Percentiles rank a stretch among this genome's conserved stretches.
Conservation (phyloP, 2,888 invertebrate species). For the Acanthosepion esculentum region DNA sequence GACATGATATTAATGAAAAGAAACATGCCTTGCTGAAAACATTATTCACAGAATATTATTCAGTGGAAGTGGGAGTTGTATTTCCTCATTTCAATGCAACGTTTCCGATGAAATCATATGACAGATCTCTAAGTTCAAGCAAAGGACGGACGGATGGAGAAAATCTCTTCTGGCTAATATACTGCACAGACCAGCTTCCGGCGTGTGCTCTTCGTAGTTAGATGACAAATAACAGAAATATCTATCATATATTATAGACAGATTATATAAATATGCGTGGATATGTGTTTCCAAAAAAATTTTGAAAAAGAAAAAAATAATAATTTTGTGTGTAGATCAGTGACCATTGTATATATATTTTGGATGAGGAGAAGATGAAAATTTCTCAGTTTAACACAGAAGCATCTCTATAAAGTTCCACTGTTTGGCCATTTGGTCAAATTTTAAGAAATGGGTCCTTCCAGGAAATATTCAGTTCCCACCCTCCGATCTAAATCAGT, state of each 20-base stretch:
- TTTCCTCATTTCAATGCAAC: background rate
- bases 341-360: too few species aligned
- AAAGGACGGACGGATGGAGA: background rate
- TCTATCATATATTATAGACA: background rate
- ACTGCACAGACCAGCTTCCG: background rate
- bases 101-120: background rate
- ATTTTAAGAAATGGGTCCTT: too few species aligned
- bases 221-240: background rate
- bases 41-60: background rate
- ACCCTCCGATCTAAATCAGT: too few species aligned
- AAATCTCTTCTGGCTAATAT: background rate
- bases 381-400: too few species aligned
- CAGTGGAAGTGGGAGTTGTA: background rate
- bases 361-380: too few species aligned
- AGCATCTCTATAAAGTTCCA: too few species aligned
- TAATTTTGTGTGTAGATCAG: too few species aligned
- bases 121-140: background rate
- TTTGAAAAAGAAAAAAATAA: too few species aligned
- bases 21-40: background rate
- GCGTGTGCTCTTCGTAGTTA: background rate
- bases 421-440: too few species aligned
- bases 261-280: background rate
- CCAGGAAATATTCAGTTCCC: too few species aligned
- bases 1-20: background rate
- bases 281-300: too few species aligned